Conservation (phyloP, 1,140 invertebrate species). For the Pseudomyrmex dendroicus region DNA sequence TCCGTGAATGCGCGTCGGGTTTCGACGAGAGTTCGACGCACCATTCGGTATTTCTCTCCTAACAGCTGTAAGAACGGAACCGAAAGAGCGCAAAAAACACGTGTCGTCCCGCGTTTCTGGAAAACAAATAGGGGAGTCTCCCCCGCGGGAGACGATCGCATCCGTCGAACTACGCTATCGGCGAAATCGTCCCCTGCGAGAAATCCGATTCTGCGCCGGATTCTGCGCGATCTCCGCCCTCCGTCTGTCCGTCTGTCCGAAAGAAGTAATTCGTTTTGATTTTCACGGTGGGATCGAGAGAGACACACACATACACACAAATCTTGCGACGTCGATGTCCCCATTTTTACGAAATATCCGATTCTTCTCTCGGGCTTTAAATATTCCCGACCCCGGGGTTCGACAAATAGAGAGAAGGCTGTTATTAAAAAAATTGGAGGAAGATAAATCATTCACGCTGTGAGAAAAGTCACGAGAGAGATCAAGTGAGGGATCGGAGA, state of each 20-base stretch:
- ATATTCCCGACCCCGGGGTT: neutral
- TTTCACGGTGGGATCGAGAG: neutral
- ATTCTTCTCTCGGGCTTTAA: conserved; percentile 1
- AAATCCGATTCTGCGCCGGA: too few species aligned
- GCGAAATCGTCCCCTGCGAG: conserved; percentile 14
- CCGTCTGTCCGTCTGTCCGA: neutral
- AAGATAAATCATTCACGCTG: neutral
- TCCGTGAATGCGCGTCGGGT: neutral
- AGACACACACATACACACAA: neutral
- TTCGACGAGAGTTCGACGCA: neutral
- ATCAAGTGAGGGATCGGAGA: neutral
- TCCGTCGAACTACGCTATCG: neutral
- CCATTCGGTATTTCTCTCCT: conserved; percentile 32
- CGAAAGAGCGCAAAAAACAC: conserved; percentile 48
- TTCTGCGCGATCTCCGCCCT: conserved; percentile 17
- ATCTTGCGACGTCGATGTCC: conserved; percentile 5
- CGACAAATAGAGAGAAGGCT: neutral
- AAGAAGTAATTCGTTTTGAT: conserved; percentile 34
- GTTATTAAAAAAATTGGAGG: neutral
- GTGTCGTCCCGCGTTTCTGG: conserved; percentile 49
- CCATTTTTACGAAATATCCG: neutral
- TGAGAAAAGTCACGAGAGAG: neutral
- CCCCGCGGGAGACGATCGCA: neutral
- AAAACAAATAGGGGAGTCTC: conserved; percentile 63
- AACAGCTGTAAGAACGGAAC: conserved; percentile 19